These are phyloP conservation scores for Panurus biarmicus DNA, from an alignment of 2,113 vertebrate genomes.

Conservation along the genomic window DNA sequence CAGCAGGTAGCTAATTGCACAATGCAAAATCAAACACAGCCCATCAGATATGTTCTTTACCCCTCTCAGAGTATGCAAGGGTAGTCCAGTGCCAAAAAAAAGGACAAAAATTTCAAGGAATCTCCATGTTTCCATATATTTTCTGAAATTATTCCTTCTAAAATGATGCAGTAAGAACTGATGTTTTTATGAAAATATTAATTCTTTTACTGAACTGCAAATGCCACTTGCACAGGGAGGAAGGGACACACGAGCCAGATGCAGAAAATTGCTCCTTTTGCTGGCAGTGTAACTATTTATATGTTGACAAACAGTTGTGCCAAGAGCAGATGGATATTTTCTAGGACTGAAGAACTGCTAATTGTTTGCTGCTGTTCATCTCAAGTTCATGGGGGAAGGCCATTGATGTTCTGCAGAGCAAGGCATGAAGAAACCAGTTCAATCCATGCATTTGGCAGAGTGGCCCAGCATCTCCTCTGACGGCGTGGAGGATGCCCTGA, in stretches of 20 bases:
- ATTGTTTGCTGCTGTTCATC: constrained; percentile 39
- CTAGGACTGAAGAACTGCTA: constrained; percentile 43
- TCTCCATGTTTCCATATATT: not conserved
- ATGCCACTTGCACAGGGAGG: not conserved
- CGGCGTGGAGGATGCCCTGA: not conserved
- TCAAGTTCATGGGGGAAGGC: constrained; percentile 14
- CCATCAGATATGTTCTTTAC: not conserved
- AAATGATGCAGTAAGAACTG: not conserved
- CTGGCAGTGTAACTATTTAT: constrained; percentile 20
- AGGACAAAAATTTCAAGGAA: not conserved
- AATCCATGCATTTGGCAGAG: not conserved
- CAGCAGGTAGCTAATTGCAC: constrained; percentile 53
- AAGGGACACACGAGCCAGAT: constrained; percentile 10
- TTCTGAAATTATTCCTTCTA: not conserved
- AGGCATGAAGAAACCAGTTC: not conserved
- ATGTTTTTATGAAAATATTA: not conserved
- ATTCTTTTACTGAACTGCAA: not conserved
- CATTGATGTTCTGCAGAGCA: constrained; percentile 33
- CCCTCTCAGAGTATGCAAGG: not conserved
- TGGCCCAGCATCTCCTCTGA: not conserved
- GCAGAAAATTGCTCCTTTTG: constrained; percentile 38
- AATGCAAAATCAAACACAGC: constrained; percentile 20
- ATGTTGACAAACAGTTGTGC: constrained; percentile 45
- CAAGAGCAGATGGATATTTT: constrained; percentile 45
- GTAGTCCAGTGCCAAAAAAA: not conserved